Conservation (phyloP, 37 sponge, comb jelly and placozoan species). For the Cliona cf. orientalis region DNA sequence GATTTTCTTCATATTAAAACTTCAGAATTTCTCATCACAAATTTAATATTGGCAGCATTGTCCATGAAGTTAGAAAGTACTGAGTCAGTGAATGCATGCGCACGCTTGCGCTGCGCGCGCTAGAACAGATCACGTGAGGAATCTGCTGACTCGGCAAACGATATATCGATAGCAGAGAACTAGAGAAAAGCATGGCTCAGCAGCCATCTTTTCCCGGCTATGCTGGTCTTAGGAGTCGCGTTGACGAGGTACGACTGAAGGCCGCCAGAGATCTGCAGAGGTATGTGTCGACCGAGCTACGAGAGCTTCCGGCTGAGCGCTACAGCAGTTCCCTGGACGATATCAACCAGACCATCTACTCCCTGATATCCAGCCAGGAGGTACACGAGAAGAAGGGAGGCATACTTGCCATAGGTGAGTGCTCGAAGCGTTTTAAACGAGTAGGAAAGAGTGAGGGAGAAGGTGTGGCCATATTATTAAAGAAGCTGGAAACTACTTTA, state of each 20-base stretch:
- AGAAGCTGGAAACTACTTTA: no score
- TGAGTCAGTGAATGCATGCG: no score
- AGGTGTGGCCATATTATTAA: background rate
- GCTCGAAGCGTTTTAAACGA: background rate
- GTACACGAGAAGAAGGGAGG: constrained; percentile 95
- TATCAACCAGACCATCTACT: constrained; percentile 80
- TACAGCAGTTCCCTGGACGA: constrained; percentile 68
- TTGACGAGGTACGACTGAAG: constrained; percentile 65
- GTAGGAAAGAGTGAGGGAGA: background rate
- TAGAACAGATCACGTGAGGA: no score
- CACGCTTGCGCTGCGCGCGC: no score
- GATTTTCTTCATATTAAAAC: no score
- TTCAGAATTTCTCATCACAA: no score
- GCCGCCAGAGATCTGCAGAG: constrained; percentile 77
- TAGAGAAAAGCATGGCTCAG: constrained; percentile 18
- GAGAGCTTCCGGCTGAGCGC: constrained; percentile 74
- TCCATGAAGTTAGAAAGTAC: no score
- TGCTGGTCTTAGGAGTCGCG: constrained; percentile 70
- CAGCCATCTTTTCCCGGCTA: no score
- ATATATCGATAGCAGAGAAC: no score
- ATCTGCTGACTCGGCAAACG: no score
- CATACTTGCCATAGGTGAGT: constrained; percentile 92
- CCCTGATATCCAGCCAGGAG: constrained; percentile 80
- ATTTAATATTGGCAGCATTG: no score
- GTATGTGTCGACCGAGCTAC: constrained; percentile 81